Evolutionary conservation across 2,113 vertebrate genomes (phyloP), one percentile per base, ranked within the genome.

Genomic region (Lepus americanus): DNA sequence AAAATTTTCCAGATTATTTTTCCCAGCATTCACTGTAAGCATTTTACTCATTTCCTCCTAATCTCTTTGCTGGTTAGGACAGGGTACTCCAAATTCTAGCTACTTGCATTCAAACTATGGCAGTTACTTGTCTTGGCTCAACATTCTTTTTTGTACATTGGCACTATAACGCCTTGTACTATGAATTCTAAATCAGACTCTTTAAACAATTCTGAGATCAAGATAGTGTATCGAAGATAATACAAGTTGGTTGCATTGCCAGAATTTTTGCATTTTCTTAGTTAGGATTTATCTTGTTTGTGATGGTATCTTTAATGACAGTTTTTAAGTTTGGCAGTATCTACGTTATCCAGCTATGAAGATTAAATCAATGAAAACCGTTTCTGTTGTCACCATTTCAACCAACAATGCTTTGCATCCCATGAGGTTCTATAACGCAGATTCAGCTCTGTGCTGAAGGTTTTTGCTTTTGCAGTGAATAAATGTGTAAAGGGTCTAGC

Each of bases 141-240:
- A 23, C 20, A 53, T 6, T 59, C 1, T 70, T 55, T 11, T 93
- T 69, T 74, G 12, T 66, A n/a, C 23, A 27, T 66, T 72, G 49
- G 3, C 64, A 84, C 74, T 11, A 31, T 51, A 79, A 36, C 9
- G 0, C 1, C 29, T 44, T 66, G 31, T 79, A 59, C 82, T 85
- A 36, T 53, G 23, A 4, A 66, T 70, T 84, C 29, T 96, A 73
- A 83, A 79, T 51, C 59, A 70, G 3, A 61, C 39, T 63, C 13
- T 44, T 92, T 69, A 39, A 91, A n/a, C 19, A 22, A 90, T 31
- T 90, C 53, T 61, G 51, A 87, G 88, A 72, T 53, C 36, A 92
- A 55, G 55, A 29, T 53, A 39, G 1, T 66, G 27, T 72, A 70
- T 66, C 51, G 80, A 91, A 83, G 78, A 72, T 23, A 73, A 6